A percentile compares a stretch with the other conserved stretches of the same genome.
phyloP scores from a whole-genome alignment of 64 coral and sea anemone species.

The Orbicella faveolata region DNA sequence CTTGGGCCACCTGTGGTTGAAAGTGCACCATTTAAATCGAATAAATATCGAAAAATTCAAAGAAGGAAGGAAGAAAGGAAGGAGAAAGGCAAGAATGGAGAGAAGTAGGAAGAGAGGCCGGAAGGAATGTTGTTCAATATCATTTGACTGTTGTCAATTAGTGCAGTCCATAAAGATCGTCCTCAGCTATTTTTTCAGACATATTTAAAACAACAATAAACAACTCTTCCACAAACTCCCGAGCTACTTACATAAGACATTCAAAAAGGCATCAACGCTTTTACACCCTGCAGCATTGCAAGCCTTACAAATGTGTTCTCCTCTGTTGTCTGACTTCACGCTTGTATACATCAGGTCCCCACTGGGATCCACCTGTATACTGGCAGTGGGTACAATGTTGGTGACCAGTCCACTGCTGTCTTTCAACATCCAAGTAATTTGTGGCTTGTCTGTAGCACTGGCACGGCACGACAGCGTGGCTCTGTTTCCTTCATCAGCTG shows the following conservation, averaged over 20 bases:
- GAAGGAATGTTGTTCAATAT: too few species aligned
- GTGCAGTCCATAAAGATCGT: too few species aligned
- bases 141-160: too few species aligned
- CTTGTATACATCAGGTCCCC: conserved; percentile 60
- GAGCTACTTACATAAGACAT: conserved; percentile 74
- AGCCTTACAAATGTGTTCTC: conserved; percentile 63
- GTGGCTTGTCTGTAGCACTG: conserved; percentile 38
- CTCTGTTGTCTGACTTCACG: conserved; percentile 41
- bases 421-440: conserved; percentile 58
- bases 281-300: conserved; percentile 90
- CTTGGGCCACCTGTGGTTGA: too few species aligned
- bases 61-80: too few species aligned
- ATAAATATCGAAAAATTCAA: too few species aligned
- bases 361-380: conserved; percentile 18
- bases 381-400: conserved; percentile 18
- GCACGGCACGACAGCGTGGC: conserved; percentile 70
- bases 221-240: not conserved
- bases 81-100: too few species aligned
- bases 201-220: too few species aligned
- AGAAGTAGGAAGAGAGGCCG: too few species aligned
- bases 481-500: conserved; percentile 11
- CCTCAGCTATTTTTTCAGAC: too few species aligned
- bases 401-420: conserved; percentile 16
- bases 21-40: too few species aligned
- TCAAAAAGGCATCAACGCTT: conserved; percentile 44